Evolutionary conservation across 2,797 vertebrate genomes (phyloP).

Genomic region (Coranthus polyacanthus): DNA sequence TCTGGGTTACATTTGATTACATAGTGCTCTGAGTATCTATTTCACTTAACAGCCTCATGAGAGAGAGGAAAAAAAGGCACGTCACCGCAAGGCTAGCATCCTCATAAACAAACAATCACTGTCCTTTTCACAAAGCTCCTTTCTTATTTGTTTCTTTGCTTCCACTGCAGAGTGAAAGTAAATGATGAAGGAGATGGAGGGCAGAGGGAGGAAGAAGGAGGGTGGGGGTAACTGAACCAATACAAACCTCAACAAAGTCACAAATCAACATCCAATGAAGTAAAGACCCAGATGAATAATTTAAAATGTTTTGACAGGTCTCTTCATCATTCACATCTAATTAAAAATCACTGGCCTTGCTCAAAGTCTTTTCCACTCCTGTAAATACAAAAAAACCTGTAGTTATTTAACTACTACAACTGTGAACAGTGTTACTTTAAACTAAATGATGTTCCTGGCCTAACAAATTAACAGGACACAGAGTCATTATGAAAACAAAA

Average conservation of each 20-base stretch:
- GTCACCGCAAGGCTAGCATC: slow-evolving; percentile 73
- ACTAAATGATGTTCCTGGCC: slow-evolving; percentile 10
- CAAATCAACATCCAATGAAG: slow-evolving; percentile 77
- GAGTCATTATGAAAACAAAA: slow-evolving; percentile 26
- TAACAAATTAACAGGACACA: slow-evolving; percentile 20
- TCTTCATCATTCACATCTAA: slow-evolving; percentile 68
- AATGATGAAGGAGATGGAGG: slow-evolving; percentile 50
- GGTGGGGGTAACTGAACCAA: slow-evolving; percentile 44
- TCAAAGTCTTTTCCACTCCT: slow-evolving; percentile 20
- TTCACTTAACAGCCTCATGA: slow-evolving; percentile 62
- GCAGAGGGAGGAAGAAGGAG: slow-evolving; percentile 8
- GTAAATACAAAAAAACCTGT: neutral
- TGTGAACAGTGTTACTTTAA: slow-evolving; percentile 14
- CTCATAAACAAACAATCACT: slow-evolving; percentile 76
- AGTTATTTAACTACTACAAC: neutral
- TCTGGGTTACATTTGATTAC: slow-evolving; percentile 68
- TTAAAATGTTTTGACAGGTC: slow-evolving; percentile 73
- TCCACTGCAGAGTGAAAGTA: slow-evolving; percentile 53
- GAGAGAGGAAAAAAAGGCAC: slow-evolving; percentile 50
- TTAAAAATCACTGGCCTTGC: slow-evolving; percentile 36
- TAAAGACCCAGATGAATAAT: slow-evolving; percentile 76
- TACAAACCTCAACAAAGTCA: slow-evolving; percentile 71
- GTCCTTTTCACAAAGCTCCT: slow-evolving; percentile 74
- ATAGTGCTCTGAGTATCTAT: slow-evolving; percentile 57
- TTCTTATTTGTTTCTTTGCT: slow-evolving; percentile 64